Evolutionary conservation across 2,797 vertebrate species (phyloP).

Genomic region (Ibycter americanus): DNA sequence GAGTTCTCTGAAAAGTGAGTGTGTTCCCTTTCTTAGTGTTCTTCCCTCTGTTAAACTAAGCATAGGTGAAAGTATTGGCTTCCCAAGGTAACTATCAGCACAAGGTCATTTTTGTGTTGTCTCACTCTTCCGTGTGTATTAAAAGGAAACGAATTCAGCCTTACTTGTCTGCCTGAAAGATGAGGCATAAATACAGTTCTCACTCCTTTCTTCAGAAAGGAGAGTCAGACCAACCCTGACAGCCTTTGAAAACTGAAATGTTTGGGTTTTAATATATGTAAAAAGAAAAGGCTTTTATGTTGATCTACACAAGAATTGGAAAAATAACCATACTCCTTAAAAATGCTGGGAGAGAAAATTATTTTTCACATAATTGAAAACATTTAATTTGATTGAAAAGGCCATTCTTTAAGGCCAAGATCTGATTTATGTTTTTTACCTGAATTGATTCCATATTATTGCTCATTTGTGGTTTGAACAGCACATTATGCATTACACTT

Average conservation of each 20-base stretch:
- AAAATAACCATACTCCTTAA: neutral
- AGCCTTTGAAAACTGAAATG: neutral
- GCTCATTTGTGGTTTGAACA: neutral
- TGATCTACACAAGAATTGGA: neutral
- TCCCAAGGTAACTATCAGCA: neutral
- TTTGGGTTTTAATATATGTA: neutral
- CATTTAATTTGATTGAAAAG: neutral
- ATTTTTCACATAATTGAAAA: neutral
- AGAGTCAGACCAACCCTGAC: neutral
- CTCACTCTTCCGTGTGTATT: neutral
- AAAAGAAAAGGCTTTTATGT: neutral
- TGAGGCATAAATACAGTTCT: neutral
- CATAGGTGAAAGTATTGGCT: neutral
- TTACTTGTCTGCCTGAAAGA: neutral
- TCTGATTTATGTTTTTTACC: neutral
- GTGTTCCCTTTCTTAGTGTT: neutral
- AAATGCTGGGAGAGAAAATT: neutral
- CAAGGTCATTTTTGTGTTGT: neutral
- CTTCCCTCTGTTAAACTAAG: neutral
- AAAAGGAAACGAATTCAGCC: neutral
- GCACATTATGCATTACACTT: neutral
- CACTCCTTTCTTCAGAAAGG: neutral
- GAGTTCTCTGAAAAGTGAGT: neutral
- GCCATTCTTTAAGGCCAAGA: neutral
- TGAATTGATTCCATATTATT: neutral